Base-by-base conservation (phyloP, 2,888 invertebrate species). In the Chalcosyrphus nemorum region DNA sequence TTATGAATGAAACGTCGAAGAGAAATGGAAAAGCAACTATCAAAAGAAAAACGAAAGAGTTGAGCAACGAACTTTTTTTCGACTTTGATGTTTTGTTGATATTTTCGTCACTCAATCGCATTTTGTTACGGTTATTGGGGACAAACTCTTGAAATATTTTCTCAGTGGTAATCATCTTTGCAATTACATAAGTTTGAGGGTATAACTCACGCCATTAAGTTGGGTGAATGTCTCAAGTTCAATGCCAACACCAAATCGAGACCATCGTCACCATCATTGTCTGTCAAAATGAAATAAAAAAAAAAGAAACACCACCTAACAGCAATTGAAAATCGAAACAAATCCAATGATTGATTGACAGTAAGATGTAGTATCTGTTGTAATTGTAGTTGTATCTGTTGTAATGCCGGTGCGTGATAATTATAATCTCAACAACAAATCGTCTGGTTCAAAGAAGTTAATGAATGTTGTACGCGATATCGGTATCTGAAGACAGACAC, bases 31-130 rank as follows among this genome's bases (percentile, higher is more conserved):
- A 43, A 43, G 17, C 38, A 19, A 35, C 15, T 7, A 38, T 56
- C 27, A 9, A 61, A 56, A 56, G 38, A 13, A 38, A 38, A 17
- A 19, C 45, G 24, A 70, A 57, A 70, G 70, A 57, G 70, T 70
- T 70, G 56, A 32, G 35, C 70, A 70, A 70, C 70, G 56, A 70
- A 70, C 70, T 57, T n/a, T n/a, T n/a, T n/a, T n/a, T n/a, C n/a
- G n/a, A n/a, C n/a, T n/a, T n/a, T 9, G 38, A 1, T n/a, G 17
- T 43, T 17, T 4, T 52, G 52, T n/a, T 68, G 41, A 9, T n/a
- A n/a, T 41, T 68, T 54, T 68, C 54, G 41, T 19, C 41, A 68
- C 11, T 54, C 7, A 41, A 54, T 29, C 29, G 17, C 1, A 2
- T 41, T 41, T 54, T 57, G 6, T 35, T 13, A n/a, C 11, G 19